Evolutionary conservation across 2,113 vertebrate genomes (phyloP).

Genomic region (Nerophis ophidion): DNA sequence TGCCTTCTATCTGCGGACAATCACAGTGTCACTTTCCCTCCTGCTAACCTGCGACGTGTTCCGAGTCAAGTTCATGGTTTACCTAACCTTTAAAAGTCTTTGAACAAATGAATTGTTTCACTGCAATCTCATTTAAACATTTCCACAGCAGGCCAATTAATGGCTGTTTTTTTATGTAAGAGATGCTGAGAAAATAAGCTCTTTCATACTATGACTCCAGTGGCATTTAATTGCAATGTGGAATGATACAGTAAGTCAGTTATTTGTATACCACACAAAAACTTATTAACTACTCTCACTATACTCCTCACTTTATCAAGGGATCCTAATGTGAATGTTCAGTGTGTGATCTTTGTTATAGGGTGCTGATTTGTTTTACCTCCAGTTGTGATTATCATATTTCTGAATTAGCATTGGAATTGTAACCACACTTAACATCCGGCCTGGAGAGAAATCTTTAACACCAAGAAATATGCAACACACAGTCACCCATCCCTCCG

Average conservation of each 20-base stretch:
- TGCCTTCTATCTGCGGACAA: slow-evolving; percentile 9
- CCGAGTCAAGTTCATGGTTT: background rate
- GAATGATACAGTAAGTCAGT: slow-evolving; percentile 1
- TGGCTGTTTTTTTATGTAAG: background rate
- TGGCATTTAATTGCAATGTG: background rate
- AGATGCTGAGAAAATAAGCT: background rate
- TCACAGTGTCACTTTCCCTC: slow-evolving; percentile 9
- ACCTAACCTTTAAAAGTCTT: slow-evolving; percentile 1
- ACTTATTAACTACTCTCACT: background rate
- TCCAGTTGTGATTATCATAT: background rate
- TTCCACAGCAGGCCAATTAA: background rate
- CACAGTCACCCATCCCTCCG: background rate
- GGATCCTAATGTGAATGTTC: background rate
- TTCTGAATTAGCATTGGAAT: background rate
- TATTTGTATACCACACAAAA: background rate
- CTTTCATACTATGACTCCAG: background rate
- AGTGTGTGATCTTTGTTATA: background rate
- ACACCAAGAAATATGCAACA: background rate
- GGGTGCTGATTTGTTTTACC: background rate
- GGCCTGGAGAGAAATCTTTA: background rate
- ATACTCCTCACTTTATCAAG: background rate
- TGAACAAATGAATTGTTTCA: background rate
- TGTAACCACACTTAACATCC: background rate
- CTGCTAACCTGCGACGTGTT: slow-evolving; percentile 11
- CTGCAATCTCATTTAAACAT: background rate